Conservation (phyloP, 1,140 invertebrate genomes). For the Drosophila seguyi region DNA sequence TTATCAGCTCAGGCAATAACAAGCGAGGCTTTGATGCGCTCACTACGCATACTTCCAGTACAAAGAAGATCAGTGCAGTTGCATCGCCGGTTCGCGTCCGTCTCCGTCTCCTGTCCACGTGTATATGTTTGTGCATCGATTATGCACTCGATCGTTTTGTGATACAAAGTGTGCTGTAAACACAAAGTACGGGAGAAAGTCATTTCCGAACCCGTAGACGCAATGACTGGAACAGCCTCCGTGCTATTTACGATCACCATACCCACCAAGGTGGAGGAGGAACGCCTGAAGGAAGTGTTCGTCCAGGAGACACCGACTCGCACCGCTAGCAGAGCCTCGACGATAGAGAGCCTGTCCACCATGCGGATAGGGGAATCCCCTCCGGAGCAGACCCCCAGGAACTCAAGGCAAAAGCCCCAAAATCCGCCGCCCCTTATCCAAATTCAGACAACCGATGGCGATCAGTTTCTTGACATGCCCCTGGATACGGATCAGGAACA, state of each 20-base stretch:
- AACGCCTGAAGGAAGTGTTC: constrained; percentile 56
- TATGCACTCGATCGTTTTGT: constrained; percentile 29
- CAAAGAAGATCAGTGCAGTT: constrained; percentile 63
- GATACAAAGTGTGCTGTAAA: constrained; percentile 14
- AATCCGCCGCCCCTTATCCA: constrained; percentile 2
- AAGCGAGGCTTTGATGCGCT: constrained; percentile 26
- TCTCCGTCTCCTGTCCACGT: constrained; percentile 22
- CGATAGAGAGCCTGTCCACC: constrained; percentile 32
- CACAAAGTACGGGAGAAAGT: neutral
- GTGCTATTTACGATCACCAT: constrained; percentile 85
- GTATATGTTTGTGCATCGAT: constrained; percentile 21
- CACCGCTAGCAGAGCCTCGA: constrained; percentile 3
- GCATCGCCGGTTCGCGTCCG: constrained; percentile 19
- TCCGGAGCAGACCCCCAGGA: neutral
- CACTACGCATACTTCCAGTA: constrained; percentile 44
- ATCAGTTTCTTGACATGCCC: constrained; percentile 44
- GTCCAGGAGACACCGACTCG: constrained; percentile 6
- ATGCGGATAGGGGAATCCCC: neutral
- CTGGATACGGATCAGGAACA: constrained; percentile 73
- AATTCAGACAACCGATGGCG: constrained; percentile 38
- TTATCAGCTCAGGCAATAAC: constrained; percentile 51
- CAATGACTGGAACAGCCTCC: constrained; percentile 64
- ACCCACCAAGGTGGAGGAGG: constrained; percentile 77
- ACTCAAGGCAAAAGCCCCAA: neutral
- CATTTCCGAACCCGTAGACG: neutral